Evolutionary conservation across 2,113 vertebrate genomes (phyloP).

Genomic region (Polypterus senegalus): DNA sequence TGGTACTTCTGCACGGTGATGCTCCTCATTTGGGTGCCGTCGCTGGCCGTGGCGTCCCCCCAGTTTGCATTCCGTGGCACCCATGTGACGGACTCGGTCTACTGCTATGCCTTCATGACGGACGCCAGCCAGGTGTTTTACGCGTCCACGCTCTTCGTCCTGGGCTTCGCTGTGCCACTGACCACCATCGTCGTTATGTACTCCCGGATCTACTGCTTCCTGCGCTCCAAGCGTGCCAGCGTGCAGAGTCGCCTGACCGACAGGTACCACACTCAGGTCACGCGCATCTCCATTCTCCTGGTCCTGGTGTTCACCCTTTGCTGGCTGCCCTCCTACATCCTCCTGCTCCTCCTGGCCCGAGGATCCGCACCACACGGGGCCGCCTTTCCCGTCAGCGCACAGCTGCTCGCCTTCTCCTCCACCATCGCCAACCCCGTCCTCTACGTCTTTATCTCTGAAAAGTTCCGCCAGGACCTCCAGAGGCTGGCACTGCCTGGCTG

Average conservation of each 20-base stretch:
- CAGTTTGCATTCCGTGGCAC: slow-evolving; percentile 43
- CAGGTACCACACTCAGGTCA: slow-evolving; percentile 53
- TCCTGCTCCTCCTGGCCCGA: slow-evolving; percentile 47
- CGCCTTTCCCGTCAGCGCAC: slow-evolving; percentile 29
- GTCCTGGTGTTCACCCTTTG: slow-evolving; percentile 52
- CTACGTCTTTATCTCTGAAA: slow-evolving; percentile 48
- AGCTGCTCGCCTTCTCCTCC: slow-evolving; percentile 43
- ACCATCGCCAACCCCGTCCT: slow-evolving; percentile 49
- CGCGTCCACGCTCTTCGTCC: slow-evolving; percentile 44
- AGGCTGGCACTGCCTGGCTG: slow-evolving; percentile 18
- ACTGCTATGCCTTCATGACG: slow-evolving; percentile 53
- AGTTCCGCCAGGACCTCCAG: slow-evolving; percentile 44
- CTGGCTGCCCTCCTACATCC: slow-evolving; percentile 53
- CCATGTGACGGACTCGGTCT: slow-evolving; percentile 21
- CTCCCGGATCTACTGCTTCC: slow-evolving; percentile 46
- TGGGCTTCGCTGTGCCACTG: slow-evolving; percentile 48
- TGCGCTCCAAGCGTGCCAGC: slow-evolving; percentile 24
- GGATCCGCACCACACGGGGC: slow-evolving; percentile 15
- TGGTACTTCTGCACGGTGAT: slow-evolving; percentile 25
- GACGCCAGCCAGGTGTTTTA: slow-evolving; percentile 46
- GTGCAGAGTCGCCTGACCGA: slow-evolving; percentile 37
- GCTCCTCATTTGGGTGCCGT: slow-evolving; percentile 41
- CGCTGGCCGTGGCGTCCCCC: slow-evolving; percentile 42
- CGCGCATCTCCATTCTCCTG: slow-evolving; percentile 47
- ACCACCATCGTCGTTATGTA: slow-evolving; percentile 49